A percentile compares a stretch with the other conserved stretches of the same genome.
Evolutionary conservation across 2,113 vertebrate genomes (phyloP).

Genomic region (Etheostoma spectabile): DNA sequence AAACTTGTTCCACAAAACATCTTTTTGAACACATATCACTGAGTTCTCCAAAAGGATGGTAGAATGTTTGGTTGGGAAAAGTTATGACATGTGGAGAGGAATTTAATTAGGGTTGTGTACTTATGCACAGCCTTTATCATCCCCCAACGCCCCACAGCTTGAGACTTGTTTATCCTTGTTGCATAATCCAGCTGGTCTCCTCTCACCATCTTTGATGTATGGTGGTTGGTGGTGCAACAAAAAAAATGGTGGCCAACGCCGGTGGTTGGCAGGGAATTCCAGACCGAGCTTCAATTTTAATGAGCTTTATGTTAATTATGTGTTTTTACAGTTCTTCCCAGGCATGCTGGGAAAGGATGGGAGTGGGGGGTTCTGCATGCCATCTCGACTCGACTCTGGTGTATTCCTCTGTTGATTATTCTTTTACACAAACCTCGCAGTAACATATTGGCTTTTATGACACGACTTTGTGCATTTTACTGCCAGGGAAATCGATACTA

Average conservation of each 20-base stretch:
- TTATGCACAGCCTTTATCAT: conserved; percentile 45
- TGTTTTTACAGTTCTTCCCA: conserved; percentile 58
- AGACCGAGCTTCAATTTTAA: conserved; percentile 64
- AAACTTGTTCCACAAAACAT: conserved; percentile 22
- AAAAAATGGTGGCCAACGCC: conserved; percentile 53
- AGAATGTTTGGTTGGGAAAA: conserved; percentile 37
- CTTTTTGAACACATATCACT: conserved; percentile 9
- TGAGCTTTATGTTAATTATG: conserved; percentile 77
- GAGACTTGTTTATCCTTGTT: conserved; percentile 69
- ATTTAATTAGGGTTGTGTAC: conserved; percentile 65
- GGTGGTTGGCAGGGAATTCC: conserved; percentile 46
- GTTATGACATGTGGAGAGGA: conserved; percentile 51
- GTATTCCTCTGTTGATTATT: conserved; percentile 27
- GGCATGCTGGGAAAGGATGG: conserved; percentile 7
- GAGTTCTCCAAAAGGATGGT: conserved; percentile 7
- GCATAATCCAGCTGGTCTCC: conserved; percentile 58
- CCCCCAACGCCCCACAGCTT: conserved; percentile 38
- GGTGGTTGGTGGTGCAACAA: conserved; percentile 60
- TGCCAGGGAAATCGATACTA: conserved; percentile 59
- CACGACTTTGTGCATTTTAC: conserved; percentile 50
- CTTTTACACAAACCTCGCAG: conserved; percentile 33
- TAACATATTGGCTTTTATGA: conserved; percentile 58
- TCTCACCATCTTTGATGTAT: conserved; percentile 67
- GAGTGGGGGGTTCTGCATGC: conserved; percentile 17
- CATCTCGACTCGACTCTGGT: conserved; percentile 24